Evolutionary conservation across 2,888 invertebrate genomes (phyloP), one percentile per base, ranked within the genome.

Genomic region (Atethmia centrago): DNA sequence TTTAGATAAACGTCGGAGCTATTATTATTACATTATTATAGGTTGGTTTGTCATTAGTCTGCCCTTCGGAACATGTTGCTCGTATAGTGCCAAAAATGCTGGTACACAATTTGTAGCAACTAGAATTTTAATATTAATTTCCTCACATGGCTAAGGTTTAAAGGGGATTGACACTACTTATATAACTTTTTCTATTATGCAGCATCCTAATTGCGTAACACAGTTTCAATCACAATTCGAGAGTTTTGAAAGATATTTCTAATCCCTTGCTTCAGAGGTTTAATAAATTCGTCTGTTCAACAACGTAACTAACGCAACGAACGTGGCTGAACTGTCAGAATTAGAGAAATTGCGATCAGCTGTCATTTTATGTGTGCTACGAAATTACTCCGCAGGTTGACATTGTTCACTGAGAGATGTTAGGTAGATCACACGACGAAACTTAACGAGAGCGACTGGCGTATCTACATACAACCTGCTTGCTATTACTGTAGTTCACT

Each of bases 1-100:
- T 77, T 79, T 63, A 74, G 85, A 80, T 77, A 74, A 66, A 40
- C 64, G 45, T 71, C 59, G 56, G 45, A 53, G 68, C 47, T 83
- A 64, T 77, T 79, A 74, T 79, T 78, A 62, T 56, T 74, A 51
- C 66, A 53, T 53, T 79, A 68, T 74, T 71, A 71, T 58, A 80
- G 14, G 65, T 25, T 51, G 16, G 9, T 21, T 51, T 70, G 73
- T 71, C 72, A 67, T 77, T 51, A 49, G 77, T 49, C 40, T 74
- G 56, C 61, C 56, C 66, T 66, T 51, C 49, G 25, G 36, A 21
- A 66, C n/a, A 36, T 55, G 49, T 55, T 42, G 19, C 14, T 61
- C 36, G 31, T 67, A 42, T 56, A 16, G 36, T 40, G 36, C 36
- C 19, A 40, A 28, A 77, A 79, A 31, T 69, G 45, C 25, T 36